Evolutionary conservation across 2,888 invertebrate species (phyloP), one percentile per base, ranked within the genome.

Genomic region (Agrochola litura): DNA sequence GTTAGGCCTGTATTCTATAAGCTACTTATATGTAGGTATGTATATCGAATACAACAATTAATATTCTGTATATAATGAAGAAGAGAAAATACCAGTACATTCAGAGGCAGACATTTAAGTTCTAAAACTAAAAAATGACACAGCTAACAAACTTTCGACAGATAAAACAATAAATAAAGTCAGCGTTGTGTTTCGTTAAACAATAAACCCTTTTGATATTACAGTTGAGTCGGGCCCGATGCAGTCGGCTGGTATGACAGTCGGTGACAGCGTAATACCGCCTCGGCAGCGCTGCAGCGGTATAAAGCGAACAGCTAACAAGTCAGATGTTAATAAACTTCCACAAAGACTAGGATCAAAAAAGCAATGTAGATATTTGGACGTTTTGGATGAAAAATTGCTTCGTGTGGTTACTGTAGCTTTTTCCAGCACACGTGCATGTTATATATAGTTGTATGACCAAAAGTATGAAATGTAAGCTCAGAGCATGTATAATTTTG

Each of bases 121-220:
- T 12, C n/a, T 30, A 67, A 60, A 73, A 56, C 41, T 52, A 76
- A 73, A 76, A 81, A 81, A 73, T 64, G n/a, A 37, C 30, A 66
- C 9, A 77, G 77, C 71, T 30, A 49, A 76, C 25, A 74, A 87
- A 84, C 46, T 87, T 82, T 79, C 52, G 74, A 83, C 73, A 75
- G 76, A 79, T 77, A 74, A 83, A 89, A 85, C 75, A 83, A 82
- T 76, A 84, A 84, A 84, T 77, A 79, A 83, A 85, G 70, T 78
- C 66, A 2, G 65, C 56, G 76, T 73, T 82, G 82, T 73, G 69
- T 85, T 82, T 82, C 80, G 80, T 85, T 68, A 82, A 89, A 89
- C 86, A 88, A 88, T 90, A 92, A 91, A 89, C 90, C 88, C 89
- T 86, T 84, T 85, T 84, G 87, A 88, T 89, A 89, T 85, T 89